Evolutionary conservation across 2,113 vertebrate species (phyloP).

Genomic region (Fulmarus glacialis): DNA sequence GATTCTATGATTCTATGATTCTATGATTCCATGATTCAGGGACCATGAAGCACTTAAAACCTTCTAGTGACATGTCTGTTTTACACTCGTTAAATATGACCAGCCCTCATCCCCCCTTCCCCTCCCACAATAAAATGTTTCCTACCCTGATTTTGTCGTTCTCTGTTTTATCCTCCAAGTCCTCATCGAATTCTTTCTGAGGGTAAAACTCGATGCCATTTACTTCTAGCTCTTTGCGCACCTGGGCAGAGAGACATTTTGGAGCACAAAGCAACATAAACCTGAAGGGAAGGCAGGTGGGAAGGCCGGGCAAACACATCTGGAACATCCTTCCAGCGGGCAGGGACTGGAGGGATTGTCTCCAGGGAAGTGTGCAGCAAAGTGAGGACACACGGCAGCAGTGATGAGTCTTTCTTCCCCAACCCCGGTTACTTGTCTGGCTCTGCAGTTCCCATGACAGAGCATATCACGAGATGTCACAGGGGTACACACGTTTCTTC

Average conservation of each 20-base stretch:
- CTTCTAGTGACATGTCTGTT: neutral
- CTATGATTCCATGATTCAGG: too few relatives aligned
- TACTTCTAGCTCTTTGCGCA: slow-evolving; percentile 93
- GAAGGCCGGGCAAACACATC: neutral
- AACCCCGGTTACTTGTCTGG: neutral
- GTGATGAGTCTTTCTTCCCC: neutral
- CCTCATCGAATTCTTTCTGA: slow-evolving; percentile 97
- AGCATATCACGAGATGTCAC: neutral
- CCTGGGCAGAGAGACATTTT: slow-evolving; percentile 73
- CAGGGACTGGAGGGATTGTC: neutral
- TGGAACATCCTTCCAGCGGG: neutral
- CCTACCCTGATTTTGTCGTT: slow-evolving; percentile 97
- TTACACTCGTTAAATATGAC: neutral
- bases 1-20: too few relatives aligned
- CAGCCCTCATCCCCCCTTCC: neutral
- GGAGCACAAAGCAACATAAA: neutral
- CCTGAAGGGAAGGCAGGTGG: neutral
- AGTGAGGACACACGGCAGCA: neutral
- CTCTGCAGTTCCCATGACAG: neutral
- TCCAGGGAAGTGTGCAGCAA: neutral
- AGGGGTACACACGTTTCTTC: neutral
- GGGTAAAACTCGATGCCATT: slow-evolving; percentile 95
- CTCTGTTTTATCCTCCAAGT: slow-evolving; percentile 95
- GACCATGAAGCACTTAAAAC: neutral
- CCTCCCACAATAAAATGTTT: neutral